These are phyloP conservation scores for Drosophila littoralis DNA, from an alignment of 1,140 invertebrate species.

Conservation along the genomic window DNA sequence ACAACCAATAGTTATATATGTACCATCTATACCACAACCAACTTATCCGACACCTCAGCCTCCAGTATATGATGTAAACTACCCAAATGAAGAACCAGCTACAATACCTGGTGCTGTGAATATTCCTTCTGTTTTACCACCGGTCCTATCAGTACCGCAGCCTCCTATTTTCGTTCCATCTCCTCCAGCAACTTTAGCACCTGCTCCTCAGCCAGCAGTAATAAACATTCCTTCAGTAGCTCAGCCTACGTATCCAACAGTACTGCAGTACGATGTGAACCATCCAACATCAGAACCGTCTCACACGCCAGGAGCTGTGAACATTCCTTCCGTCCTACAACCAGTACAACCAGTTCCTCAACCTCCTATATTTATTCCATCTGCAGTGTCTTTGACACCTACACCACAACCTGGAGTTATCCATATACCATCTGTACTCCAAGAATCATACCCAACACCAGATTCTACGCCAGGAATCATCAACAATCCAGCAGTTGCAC, in stretches of 20 bases:
- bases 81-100: background rate
- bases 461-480: slow-evolving; percentile 36
- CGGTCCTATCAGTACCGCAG: background rate
- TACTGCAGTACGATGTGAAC: slow-evolving; percentile 11
- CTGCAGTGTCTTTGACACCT: slow-evolving; percentile 85
- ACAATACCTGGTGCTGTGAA: slow-evolving; percentile 21
- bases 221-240: slow-evolving; percentile 51
- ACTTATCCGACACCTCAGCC: slow-evolving; percentile 6
- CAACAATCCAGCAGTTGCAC: slow-evolving; percentile 34
- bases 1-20: slow-evolving; percentile 21
- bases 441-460: slow-evolving; percentile 7
- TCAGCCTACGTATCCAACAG: slow-evolving; percentile 26
- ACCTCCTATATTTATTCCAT: slow-evolving; percentile 84
- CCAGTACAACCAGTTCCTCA: slow-evolving; percentile 14
- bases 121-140: slow-evolving; percentile 9
- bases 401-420: slow-evolving; percentile 29
- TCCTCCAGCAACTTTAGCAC: slow-evolving; percentile 1
- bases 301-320: slow-evolving; percentile 87
- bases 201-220: slow-evolving; percentile 28
- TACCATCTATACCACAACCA: slow-evolving; percentile 33
- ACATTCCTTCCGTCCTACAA: slow-evolving; percentile 55
- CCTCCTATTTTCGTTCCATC: slow-evolving; percentile 25
- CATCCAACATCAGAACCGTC: slow-evolving; percentile 4
- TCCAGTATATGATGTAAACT: slow-evolving; percentile 4
- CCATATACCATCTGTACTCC: slow-evolving; percentile 32